A percentile compares a stretch with the other conserved stretches of the same genome.
Evolutionary conservation across 2,113 vertebrate species (phyloP).

Genomic region (Aphelocoma coerulescens): DNA sequence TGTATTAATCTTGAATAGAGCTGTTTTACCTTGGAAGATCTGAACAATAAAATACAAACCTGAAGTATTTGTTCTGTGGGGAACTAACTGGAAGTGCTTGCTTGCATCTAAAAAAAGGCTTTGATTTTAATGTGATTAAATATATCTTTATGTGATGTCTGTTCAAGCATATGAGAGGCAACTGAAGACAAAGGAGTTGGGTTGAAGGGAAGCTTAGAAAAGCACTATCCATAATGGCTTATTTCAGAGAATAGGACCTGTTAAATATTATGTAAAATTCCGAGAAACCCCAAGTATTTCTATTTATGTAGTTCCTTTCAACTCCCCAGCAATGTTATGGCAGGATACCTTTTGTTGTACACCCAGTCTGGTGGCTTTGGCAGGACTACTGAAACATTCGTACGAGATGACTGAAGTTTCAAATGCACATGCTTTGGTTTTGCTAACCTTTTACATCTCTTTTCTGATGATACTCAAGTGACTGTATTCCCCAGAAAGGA

Average conservation of each 20-base stretch:
- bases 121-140: slow-evolving; percentile 14
- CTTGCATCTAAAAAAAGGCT: not conserved
- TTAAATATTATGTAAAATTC: not conserved
- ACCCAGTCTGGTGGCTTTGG: not conserved
- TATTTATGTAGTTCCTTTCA: not conserved
- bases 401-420: not conserved
- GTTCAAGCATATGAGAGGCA: slow-evolving; percentile 1
- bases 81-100: not conserved
- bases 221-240: not conserved
- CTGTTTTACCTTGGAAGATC: not conserved
- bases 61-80: not conserved
- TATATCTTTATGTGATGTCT: not conserved
- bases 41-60: not conserved
- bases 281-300: not conserved
- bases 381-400: not conserved
- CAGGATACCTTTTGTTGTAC: not conserved
- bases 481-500: not conserved
- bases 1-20: not conserved
- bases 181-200: not conserved
- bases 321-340: not conserved
- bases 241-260: slow-evolving; percentile 1
- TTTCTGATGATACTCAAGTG: not conserved
- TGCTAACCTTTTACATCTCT: not conserved
- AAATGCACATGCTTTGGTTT: not conserved
- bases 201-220: not conserved